Base-by-base conservation (phyloP, 2,113 vertebrate genomes). In the Balaeniceps rex region DNA sequence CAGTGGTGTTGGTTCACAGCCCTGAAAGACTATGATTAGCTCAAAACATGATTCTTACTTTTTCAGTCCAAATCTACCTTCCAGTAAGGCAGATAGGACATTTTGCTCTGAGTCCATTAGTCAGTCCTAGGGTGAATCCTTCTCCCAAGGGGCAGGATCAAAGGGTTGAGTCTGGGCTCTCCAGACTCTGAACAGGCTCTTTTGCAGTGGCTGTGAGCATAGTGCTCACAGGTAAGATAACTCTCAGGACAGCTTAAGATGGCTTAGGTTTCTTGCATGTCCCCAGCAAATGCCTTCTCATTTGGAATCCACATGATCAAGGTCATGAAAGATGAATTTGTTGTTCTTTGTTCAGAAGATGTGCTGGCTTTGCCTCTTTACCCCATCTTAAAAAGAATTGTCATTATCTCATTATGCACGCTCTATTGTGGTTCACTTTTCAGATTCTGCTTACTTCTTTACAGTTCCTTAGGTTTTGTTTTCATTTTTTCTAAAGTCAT, bases 401-500 rank as follows among this genome's bases (percentile, higher is more conserved):
- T 92, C 46, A 18, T 91, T 88, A 60, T 79, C 44, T 89, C 58
- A 63, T 89, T 80, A 83, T 74, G 38, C 15, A 17, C 47, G 23
- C n/a, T 81, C 36, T 87, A 4, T 87, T 87, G 66, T 63, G 52
- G n/a, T 57, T 94, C 65, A 19, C 83, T 46, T 96, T 94, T 97
- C 77, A 82, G 52, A 57, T 87, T 88, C 70, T 94, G 75, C 82
- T 83, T 94, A 63, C 91, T 81, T 93, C 72, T 65, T 82, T 87
- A 84, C 57, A 72, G 52, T 92, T 87, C 38, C 66, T 80, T 58
- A 44, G 60, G 63, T 77, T 92, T 94, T 93, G 61, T 83, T 95
- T 93, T 87, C 38, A 72, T 74, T 91, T 94, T 94, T 83, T 85
- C 63, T 95, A 10, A 96, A 94, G 68, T 93, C 19, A 14, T 63